These are phyloP conservation scores for Spinus pinus DNA, from an alignment of 2,797 vertebrate species.

Conservation along the genomic window DNA sequence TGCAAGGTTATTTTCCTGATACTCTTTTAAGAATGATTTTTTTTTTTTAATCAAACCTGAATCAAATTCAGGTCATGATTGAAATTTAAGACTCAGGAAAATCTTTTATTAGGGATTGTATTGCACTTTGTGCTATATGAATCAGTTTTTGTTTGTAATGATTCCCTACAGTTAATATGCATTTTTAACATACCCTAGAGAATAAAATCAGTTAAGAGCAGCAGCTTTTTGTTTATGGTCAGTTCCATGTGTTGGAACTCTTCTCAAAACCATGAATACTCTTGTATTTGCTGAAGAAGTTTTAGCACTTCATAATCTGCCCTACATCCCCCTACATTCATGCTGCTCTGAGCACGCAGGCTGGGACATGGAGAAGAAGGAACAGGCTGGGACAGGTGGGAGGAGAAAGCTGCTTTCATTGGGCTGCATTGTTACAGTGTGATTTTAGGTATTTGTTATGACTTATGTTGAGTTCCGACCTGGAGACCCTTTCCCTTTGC, in stretches of 20 bases:
- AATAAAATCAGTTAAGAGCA: not conserved
- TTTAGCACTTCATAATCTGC: not conserved
- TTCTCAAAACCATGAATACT: not conserved
- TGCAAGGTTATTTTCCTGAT: not conserved
- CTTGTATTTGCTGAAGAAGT: not conserved
- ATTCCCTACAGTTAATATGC: not conserved
- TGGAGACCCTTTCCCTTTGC: not conserved
- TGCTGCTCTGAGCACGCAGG: not conserved
- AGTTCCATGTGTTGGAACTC: not conserved
- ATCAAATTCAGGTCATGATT: not conserved
- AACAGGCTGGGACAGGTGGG: conserved; percentile 44
- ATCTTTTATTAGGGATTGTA: not conserved
- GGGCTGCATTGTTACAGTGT: not conserved
- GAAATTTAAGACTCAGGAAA: not conserved
- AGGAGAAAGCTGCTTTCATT: not conserved
- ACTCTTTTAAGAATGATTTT: not conserved
- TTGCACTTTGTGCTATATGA: not conserved
- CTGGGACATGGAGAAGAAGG: not conserved
- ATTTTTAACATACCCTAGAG: not conserved
- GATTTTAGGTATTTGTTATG: not conserved
- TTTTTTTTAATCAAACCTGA: not conserved
- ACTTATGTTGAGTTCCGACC: not conserved
- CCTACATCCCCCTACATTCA: not conserved
- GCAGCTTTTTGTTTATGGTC: not conserved
- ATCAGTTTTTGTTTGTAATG: not conserved